These are phyloP conservation scores for Pardosa pseudoannulata DNA, from an alignment of 2,888 invertebrate species.

Conservation along the genomic window DNA sequence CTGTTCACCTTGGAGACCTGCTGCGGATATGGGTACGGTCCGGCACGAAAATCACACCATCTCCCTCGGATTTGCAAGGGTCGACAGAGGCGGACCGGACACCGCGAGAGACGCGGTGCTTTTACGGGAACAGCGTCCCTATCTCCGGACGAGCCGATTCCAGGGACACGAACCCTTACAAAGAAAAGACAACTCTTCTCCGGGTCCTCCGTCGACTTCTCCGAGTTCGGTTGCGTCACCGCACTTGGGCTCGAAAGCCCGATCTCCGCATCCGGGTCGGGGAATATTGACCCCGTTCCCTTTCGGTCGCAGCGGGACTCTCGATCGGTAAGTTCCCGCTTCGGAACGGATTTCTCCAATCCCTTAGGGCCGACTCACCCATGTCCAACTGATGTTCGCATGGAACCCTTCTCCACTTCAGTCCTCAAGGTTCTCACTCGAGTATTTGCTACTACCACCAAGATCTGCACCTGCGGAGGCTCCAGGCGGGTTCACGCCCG, in stretches of 20 bases:
- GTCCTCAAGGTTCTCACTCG: too few relatives aligned
- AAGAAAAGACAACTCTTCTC: constrained; percentile 79
- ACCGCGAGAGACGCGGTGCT: constrained; percentile 78
- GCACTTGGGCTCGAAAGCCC: constrained; percentile 73
- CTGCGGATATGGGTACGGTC: constrained; percentile 82
- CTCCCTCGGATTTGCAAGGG: constrained; percentile 32
- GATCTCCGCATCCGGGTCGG: constrained; percentile 76
- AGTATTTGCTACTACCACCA: too few relatives aligned
- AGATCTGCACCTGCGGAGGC: too few relatives aligned
- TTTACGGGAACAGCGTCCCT: constrained; percentile 77
- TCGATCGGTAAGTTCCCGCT: too few relatives aligned
- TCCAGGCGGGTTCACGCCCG: too few relatives aligned
- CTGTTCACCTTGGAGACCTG: constrained; percentile 86
- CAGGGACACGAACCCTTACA: constrained; percentile 78
- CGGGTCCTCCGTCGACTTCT: constrained; percentile 77
- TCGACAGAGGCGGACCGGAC: constrained; percentile 75
- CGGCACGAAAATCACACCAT: constrained; percentile 58
- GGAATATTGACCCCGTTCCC: too few relatives aligned
- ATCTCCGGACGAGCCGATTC: constrained; percentile 78
- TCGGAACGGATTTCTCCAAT: too few relatives aligned
- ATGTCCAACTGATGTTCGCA: too few relatives aligned
- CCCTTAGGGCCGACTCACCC: too few relatives aligned
- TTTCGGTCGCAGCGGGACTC: too few relatives aligned
- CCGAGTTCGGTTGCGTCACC: constrained; percentile 77
- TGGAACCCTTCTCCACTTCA: too few relatives aligned